Conservation (phyloP, 2,797 vertebrate species). For the Malacoctenus gilli region DNA sequence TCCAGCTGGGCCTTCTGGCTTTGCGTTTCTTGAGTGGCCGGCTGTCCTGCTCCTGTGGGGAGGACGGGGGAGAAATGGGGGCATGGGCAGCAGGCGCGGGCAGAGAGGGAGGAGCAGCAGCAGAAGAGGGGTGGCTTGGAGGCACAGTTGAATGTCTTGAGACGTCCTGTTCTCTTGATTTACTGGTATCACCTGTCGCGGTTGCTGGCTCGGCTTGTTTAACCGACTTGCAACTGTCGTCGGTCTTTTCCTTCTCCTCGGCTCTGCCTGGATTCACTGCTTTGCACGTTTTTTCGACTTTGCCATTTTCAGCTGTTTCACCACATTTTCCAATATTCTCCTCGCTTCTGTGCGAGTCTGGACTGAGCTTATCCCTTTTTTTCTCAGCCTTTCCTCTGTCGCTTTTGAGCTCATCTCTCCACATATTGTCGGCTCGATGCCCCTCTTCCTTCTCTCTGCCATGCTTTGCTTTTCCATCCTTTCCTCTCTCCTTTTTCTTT, state of each 20-base stretch:
- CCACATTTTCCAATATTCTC: conserved; percentile 49
- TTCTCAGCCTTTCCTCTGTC: conserved; percentile 65
- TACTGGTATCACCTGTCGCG: conserved; percentile 68
- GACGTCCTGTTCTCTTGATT: conserved; percentile 72
- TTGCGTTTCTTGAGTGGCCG: conserved; percentile 92
- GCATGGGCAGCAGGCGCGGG: conserved; percentile 46
- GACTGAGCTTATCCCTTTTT: conserved; percentile 60
- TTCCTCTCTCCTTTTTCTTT: conserved; percentile 72
- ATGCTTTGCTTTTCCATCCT: conserved; percentile 64
- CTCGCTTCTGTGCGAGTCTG: conserved; percentile 59
- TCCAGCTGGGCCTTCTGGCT: conserved; percentile 89
- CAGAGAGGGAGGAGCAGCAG: conserved; percentile 50
- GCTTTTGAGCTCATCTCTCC: conserved; percentile 53
- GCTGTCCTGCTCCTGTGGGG: conserved; percentile 77
- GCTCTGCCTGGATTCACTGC: conserved; percentile 34
- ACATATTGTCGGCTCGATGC: conserved; percentile 43
- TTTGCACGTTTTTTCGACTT: conserved; percentile 58
- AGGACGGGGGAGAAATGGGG: conserved; percentile 62
- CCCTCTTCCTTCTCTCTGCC: conserved; percentile 61
- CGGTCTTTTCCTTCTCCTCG: conserved; percentile 53
- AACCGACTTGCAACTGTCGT: conserved; percentile 60
- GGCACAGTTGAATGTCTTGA: conserved; percentile 61
- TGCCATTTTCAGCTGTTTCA: conserved; percentile 43
- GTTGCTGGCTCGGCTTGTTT: conserved; percentile 62
- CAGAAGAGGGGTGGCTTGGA: conserved; percentile 55